Evolutionary conservation across 2,113 vertebrate genomes (phyloP).

Genomic region (Crypturellus undulatus): DNA sequence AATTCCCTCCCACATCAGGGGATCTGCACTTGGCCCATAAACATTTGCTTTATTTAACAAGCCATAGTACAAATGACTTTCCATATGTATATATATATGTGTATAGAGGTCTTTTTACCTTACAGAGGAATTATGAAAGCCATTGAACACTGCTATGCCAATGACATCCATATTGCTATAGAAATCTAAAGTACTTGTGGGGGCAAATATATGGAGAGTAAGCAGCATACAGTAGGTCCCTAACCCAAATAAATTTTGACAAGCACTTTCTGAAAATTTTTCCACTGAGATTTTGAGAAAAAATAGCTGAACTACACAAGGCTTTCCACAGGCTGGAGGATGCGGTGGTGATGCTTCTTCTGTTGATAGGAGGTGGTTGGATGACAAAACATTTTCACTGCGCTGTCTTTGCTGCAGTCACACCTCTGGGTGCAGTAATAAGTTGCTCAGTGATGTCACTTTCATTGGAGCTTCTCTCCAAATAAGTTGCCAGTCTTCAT

Average conservation of each 20-base stretch:
- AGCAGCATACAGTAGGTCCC: neutral
- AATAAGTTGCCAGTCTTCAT: neutral
- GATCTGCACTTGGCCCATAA: slow-evolving; percentile 11
- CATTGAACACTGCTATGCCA: neutral
- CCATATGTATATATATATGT: neutral
- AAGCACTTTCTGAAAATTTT: neutral
- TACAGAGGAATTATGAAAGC: neutral
- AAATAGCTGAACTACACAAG: neutral
- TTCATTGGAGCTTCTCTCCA: neutral
- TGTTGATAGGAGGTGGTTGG: neutral
- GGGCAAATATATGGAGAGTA: neutral
- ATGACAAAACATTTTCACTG: neutral
- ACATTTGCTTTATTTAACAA: slow-evolving; percentile 44
- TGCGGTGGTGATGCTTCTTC: neutral
- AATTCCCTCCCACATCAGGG: slow-evolving; percentile 48
- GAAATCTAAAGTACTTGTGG: neutral
- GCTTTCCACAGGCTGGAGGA: neutral
- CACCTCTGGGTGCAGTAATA: neutral
- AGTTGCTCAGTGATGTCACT: neutral
- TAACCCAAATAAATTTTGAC: neutral
- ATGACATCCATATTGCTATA: neutral
- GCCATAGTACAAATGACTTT: neutral
- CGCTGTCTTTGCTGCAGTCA: neutral
- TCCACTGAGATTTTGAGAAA: neutral
- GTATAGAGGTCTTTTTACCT: neutral